Percentiles rank a stretch among this genome's conserved stretches.
phyloP scores from a whole-genome alignment of 2,888 invertebrate genomes.

The Crioceris asparagi region DNA sequence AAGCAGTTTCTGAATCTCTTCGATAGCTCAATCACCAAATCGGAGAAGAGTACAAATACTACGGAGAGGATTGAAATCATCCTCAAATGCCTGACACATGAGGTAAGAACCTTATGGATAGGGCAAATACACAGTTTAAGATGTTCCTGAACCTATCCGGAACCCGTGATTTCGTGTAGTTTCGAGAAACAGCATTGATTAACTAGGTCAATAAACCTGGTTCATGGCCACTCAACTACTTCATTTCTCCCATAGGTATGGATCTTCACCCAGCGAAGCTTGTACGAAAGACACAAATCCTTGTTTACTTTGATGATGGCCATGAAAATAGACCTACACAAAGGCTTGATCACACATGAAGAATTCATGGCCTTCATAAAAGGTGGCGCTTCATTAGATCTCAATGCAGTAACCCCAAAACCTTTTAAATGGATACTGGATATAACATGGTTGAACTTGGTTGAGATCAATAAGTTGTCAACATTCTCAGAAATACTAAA shows the following conservation, averaged over 20 bases:
- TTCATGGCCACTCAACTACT: neutral
- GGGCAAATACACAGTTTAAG: too few species aligned
- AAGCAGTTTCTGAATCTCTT: constrained; percentile 91
- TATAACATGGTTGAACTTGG: constrained; percentile 91
- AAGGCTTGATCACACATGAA: constrained; percentile 68
- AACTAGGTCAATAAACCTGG: too few species aligned
- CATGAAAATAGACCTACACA: constrained; percentile 87
- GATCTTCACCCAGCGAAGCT: constrained; percentile 82
- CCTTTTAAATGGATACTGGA: constrained; percentile 93
- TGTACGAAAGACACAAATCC: constrained; percentile 88
- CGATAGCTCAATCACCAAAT: constrained; percentile 87
- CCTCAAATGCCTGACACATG: constrained; percentile 77
- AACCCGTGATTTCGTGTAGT: too few species aligned
- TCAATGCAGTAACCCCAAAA: constrained; percentile 86
- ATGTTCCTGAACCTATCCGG: too few species aligned
- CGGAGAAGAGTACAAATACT: constrained; percentile 72
- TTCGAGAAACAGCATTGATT: too few species aligned
- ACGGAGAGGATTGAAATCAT: constrained; percentile 83
- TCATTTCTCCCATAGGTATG: constrained; percentile 48
- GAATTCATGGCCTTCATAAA: constrained; percentile 95
- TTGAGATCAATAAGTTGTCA: constrained; percentile 79
- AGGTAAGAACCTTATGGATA: too few species aligned
- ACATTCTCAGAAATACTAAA: constrained; percentile 69
- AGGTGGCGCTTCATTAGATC: constrained; percentile 87
- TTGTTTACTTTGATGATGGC: constrained; percentile 89